Conservation (phyloP, 2,888 invertebrate genomes). For the Hirtodrosophila alboralis region DNA sequence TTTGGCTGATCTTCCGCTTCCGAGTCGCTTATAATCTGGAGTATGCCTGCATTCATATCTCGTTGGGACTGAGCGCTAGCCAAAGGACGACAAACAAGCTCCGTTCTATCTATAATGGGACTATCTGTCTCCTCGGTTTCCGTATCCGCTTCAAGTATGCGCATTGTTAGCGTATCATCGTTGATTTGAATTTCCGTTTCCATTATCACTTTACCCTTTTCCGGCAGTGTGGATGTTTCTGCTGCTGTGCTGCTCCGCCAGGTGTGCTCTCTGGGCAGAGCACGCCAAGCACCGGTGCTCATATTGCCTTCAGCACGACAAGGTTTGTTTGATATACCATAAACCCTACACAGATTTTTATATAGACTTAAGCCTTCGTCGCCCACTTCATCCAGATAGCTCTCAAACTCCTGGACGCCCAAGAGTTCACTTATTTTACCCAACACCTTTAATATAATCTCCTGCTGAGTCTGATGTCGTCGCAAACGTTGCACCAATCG, state of each 20-base stretch:
- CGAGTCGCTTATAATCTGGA: constrained; percentile 87
- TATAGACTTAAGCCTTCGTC: constrained; percentile 85
- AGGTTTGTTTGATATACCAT: constrained; percentile 81
- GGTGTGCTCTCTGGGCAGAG: constrained; percentile 77
- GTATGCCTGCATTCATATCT: constrained; percentile 82
- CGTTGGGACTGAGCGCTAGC: constrained; percentile 40
- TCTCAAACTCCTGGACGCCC: constrained; percentile 88
- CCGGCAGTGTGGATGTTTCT: constrained; percentile 34
- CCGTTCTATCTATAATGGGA: constrained; percentile 65
- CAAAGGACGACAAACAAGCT: constrained; percentile 83
- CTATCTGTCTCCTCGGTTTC: constrained; percentile 81
- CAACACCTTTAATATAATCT: constrained; percentile 88
- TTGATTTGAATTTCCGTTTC: constrained; percentile 93
- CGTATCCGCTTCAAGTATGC: constrained; percentile 88
- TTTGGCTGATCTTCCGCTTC: constrained; percentile 84
- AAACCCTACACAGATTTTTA: constrained; percentile 87
- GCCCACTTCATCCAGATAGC: constrained; percentile 82
- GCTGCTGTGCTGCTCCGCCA: constrained; percentile 41
- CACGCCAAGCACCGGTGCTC: constrained; percentile 67
- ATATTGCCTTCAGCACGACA: constrained; percentile 2
- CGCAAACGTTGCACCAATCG: constrained; percentile 86
- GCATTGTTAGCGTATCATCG: constrained; percentile 92
- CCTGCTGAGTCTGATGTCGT: constrained; percentile 86
- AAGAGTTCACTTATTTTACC: constrained; percentile 89
- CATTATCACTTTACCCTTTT: constrained; percentile 89